Conservation (phyloP, 2,113 vertebrate species). For the Ibidorhyncha struthersii region DNA sequence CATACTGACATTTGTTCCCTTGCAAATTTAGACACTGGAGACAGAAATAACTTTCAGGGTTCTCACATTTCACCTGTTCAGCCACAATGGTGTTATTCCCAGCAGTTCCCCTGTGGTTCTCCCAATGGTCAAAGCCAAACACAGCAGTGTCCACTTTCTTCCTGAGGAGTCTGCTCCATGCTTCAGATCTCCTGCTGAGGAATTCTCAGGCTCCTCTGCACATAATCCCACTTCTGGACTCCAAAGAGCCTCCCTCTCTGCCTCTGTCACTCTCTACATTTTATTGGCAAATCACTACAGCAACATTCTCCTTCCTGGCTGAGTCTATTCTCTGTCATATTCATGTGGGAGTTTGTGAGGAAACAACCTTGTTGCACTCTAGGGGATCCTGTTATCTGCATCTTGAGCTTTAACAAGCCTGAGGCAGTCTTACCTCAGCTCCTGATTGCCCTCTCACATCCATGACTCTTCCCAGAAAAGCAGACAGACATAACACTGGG, state of each 20-base stretch:
- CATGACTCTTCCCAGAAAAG: not conserved
- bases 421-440: constrained; percentile 22
- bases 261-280: not conserved
- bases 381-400: not conserved
- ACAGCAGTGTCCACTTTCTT: not conserved
- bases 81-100: not conserved
- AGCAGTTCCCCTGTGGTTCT: not conserved
- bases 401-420: not conserved
- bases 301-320: not conserved
- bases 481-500: not conserved
- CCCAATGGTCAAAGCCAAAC: not conserved
- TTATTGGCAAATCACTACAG: not conserved
- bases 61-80: not conserved
- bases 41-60: not conserved
- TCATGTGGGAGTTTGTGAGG: constrained; percentile 21
- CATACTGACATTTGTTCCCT: not conserved
- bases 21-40: not conserved
- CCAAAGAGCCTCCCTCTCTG: not conserved
- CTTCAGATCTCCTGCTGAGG: not conserved
- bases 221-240: not conserved
- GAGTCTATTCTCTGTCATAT: not conserved
- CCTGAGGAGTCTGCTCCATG: not conserved
- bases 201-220: not conserved
- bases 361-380: not conserved
- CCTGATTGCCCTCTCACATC: not conserved